Evolutionary conservation across 2,797 vertebrate genomes (phyloP), one percentile per base, ranked within the genome.

Genomic region (Danio kyathit): DNA sequence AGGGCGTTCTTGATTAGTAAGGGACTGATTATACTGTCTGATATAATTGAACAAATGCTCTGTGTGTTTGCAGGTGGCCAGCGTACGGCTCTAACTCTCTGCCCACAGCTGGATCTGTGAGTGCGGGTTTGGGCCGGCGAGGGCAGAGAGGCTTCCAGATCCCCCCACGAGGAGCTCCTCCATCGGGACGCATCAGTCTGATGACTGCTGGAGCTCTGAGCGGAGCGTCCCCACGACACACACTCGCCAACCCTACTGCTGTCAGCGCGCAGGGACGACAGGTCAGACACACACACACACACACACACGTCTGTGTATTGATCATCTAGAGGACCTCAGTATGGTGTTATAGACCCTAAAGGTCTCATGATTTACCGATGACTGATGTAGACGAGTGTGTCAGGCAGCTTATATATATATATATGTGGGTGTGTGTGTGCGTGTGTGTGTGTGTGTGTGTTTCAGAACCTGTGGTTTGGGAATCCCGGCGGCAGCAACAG

Each of bases 21-120:
- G 1, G 29, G 29, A 29, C 29, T 29, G 29, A 29, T 29, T 29
- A 29, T 29, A 29, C 29, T 29, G 29, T 29, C 29, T 29, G 3
- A 29, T 29, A 29, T 29, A n/a, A 29, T 29, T 29, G 29, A 29
- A 3, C n/a, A n/a, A n/a, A n/a, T 29, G 29, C 29, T 29, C 29
- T 29, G 29, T 29, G 29, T 29, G 29, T 29, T 74, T 85, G 72
- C 87, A 98, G 97, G 90, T 97, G 96, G 97, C 76, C 67, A 6
- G 95, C 95, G 11, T 98, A 97, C 59, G 96, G 97, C 87, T 97
- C 97, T 85, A 97, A 97, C 93, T 98, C 96, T 59, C 96, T 98
- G 92, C 97, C 97, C 95, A 97, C 96, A 97, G 96, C 96, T 90
- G 96, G 96, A 87, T 98, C 97, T 97, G 96, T 97, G 96, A 94